Evolutionary conservation across 2,113 vertebrate species (phyloP).

Genomic region (Calonectris borealis): DNA sequence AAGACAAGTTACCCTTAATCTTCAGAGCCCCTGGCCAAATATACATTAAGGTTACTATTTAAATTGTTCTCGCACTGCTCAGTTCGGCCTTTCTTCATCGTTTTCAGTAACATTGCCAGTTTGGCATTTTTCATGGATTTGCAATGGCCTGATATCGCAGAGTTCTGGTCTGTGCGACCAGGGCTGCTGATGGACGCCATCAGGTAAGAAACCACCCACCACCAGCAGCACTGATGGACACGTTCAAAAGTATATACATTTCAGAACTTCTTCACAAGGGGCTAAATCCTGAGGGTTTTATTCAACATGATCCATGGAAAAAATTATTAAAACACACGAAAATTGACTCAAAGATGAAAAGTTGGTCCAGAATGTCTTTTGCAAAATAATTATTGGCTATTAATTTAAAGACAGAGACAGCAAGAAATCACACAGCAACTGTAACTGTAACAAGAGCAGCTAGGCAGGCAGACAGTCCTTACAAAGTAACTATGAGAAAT

Average conservation of each 20-base stretch:
- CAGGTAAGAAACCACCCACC: background rate
- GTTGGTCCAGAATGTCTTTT: background rate
- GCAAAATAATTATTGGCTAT: background rate
- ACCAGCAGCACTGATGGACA: background rate
- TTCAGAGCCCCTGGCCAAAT: background rate
- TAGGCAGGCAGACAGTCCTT: background rate
- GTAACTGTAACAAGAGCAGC: background rate
- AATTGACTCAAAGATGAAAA: background rate
- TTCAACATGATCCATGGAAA: background rate
- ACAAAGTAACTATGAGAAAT: background rate
- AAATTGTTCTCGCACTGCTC: background rate
- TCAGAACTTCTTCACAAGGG: background rate
- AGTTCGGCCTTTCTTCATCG: background rate
- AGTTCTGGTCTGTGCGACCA: background rate
- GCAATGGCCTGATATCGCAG: background rate
- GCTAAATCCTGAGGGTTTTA: background rate
- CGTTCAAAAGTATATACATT: background rate
- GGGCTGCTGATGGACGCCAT: accelerated
- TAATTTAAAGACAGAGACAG: background rate
- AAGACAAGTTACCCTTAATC: background rate
- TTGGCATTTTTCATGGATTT: background rate
- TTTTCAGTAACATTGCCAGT: background rate
- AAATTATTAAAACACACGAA: background rate
- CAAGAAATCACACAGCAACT: background rate
- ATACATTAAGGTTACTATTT: background rate